Conservation (phyloP, 2,797 vertebrate species). For the Poeciliopsis infans region DNA sequence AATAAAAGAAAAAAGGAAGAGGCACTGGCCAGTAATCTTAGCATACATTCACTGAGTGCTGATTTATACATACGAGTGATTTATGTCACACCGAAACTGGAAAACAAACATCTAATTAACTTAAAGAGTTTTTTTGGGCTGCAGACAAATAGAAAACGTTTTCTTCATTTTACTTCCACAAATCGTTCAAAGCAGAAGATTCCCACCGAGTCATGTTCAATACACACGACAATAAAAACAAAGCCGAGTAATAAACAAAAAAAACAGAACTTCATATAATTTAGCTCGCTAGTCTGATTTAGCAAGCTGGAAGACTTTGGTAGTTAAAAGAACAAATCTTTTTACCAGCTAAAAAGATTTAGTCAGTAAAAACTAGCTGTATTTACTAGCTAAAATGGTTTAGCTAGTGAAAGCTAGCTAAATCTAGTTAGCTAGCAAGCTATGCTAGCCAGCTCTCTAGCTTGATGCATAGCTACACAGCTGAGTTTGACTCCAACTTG, state of each 20-base stretch:
- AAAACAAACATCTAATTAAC: neutral
- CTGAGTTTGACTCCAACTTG: neutral
- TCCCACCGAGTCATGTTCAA: neutral
- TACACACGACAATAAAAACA: neutral
- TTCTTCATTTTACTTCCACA: neutral
- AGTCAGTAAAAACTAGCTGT: too few species aligned
- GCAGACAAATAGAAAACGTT: neutral
- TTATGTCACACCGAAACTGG: constrained; percentile 2
- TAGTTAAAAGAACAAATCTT: too few species aligned
- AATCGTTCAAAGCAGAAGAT: neutral
- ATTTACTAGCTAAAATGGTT: too few species aligned
- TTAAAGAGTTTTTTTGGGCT: neutral
- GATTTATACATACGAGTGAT: constrained; percentile 28
- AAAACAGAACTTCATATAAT: neutral
- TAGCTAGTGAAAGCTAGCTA: too few species aligned
- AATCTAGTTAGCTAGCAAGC: too few species aligned
- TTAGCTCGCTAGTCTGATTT: too few species aligned
- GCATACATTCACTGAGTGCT: constrained; percentile 57
- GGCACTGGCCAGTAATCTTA: constrained; percentile 41
- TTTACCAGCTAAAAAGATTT: too few species aligned
- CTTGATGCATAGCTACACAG: too few species aligned
- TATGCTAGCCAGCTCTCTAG: too few species aligned
- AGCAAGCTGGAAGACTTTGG: too few species aligned
- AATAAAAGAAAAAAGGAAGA: constrained; percentile 20
- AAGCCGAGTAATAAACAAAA: neutral